These are phyloP conservation scores for Galaxias olidus DNA, from an alignment of 2,797 vertebrate genomes.

Conservation along the genomic window DNA sequence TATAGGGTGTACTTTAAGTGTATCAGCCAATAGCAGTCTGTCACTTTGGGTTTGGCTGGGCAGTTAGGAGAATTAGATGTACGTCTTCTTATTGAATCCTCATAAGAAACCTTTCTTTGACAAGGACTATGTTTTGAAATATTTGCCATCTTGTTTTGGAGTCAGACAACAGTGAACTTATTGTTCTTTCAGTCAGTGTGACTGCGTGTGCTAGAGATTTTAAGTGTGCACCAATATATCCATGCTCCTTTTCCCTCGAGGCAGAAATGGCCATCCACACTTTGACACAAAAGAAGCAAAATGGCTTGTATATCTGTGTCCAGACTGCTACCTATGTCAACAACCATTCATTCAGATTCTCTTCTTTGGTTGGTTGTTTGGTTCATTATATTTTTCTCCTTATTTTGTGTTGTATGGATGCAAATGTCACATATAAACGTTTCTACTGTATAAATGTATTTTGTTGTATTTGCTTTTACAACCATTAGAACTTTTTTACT, in stretches of 20 bases:
- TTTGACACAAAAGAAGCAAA: constrained; percentile 18
- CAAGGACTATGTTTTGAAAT: constrained; percentile 9
- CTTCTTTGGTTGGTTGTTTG: constrained; percentile 39
- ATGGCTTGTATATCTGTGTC: constrained; percentile 17
- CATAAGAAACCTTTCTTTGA: not conserved
- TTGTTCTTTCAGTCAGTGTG: constrained; percentile 36
- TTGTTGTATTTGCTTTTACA: constrained; percentile 54
- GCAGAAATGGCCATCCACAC: constrained; percentile 23
- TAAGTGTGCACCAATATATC: constrained; percentile 42
- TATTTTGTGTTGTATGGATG: constrained; percentile 69
- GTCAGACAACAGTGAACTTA: constrained; percentile 49
- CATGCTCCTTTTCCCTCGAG: constrained; percentile 26
- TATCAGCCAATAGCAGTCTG: too few relatives aligned
- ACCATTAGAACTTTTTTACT: too few relatives aligned
- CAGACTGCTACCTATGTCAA: constrained; percentile 26
- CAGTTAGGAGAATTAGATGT: not conserved
- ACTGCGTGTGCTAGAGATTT: constrained; percentile 49
- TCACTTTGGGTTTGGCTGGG: not conserved
- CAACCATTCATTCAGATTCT: constrained; percentile 36
- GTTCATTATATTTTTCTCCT: constrained; percentile 44
- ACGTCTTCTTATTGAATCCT: not conserved
- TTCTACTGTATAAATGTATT: constrained; percentile 45
- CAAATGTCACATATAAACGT: constrained; percentile 55
- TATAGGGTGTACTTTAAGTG: too few relatives aligned
- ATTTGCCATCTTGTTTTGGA: constrained; percentile 39